Evolutionary conservation across 2,113 vertebrate species (phyloP).

Genomic region (Camelus dromedarius): DNA sequence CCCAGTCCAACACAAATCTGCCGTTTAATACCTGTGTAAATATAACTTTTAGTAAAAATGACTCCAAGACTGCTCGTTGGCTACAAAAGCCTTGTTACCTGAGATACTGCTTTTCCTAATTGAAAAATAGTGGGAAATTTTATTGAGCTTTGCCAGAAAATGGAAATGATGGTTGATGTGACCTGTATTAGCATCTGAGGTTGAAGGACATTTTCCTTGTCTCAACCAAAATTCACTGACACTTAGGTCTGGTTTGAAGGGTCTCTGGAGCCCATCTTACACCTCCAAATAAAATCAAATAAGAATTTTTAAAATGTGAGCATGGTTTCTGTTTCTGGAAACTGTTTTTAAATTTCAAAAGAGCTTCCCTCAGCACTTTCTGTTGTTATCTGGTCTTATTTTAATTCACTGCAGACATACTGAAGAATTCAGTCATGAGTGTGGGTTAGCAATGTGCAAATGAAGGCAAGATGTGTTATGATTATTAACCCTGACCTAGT

Average conservation of each 20-base stretch:
- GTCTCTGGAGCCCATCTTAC: not conserved
- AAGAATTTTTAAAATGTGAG: slow-evolving; percentile 28
- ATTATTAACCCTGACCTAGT: not conserved
- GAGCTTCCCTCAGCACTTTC: slow-evolving; percentile 10
- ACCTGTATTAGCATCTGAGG: not conserved
- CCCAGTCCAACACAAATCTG: not conserved
- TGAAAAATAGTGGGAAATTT: slow-evolving; percentile 61
- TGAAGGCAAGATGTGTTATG: not conserved
- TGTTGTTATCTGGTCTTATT: slow-evolving; percentile 31
- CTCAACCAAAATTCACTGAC: not conserved
- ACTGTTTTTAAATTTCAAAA: slow-evolving; percentile 45
- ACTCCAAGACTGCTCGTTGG: not conserved
- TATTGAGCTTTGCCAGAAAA: slow-evolving; percentile 39
- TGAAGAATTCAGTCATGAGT: not conserved
- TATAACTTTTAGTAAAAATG: slow-evolving; percentile 6
- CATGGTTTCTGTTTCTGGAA: slow-evolving; percentile 58
- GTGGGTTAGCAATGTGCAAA: not conserved
- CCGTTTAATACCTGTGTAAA: not conserved
- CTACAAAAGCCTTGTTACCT: slow-evolving; percentile 10
- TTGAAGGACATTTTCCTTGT: slow-evolving; percentile 34
- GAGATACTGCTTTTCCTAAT: slow-evolving; percentile 48
- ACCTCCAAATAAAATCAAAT: slow-evolving; percentile 72
- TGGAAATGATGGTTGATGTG: not conserved
- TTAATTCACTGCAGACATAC: slow-evolving; percentile 30
- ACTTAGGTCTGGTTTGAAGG: slow-evolving; percentile 29